phyloP scores from a whole-genome alignment of 2,888 invertebrate species.

The Perithous albicinctus region DNA sequence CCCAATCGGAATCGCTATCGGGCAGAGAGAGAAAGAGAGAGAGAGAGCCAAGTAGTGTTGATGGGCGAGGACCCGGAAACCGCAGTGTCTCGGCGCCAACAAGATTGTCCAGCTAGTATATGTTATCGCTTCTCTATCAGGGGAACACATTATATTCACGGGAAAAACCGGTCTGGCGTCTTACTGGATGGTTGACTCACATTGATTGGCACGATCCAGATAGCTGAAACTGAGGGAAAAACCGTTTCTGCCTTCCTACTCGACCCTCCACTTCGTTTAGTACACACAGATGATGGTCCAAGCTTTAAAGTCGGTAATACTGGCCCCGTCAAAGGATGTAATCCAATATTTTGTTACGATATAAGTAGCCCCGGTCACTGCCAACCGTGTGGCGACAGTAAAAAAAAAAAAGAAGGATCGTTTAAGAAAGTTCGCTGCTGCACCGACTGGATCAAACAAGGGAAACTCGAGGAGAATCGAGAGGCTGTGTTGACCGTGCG shows the following conservation, averaged over 20 bases:
- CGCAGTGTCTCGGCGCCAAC: constrained; percentile 48
- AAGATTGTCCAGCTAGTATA: constrained; percentile 28
- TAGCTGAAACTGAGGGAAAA: background rate
- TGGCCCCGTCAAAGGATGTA: constrained; percentile 79
- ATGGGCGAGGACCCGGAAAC: constrained; percentile 55
- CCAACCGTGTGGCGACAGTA: constrained; percentile 71
- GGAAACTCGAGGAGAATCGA: constrained; percentile 64
- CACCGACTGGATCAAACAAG: constrained; percentile 61
- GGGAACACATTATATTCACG: constrained; percentile 4
- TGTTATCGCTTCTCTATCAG: constrained; percentile 29
- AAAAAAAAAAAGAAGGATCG: constrained; percentile 55
- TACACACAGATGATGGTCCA: background rate
- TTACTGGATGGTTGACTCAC: background rate
- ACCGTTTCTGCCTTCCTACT: background rate
- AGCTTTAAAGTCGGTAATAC: constrained; percentile 42
- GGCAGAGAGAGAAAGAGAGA: too few species aligned
- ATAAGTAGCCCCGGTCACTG: constrained; percentile 67
- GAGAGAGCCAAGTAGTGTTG: constrained; percentile 17
- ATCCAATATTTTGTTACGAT: constrained; percentile 79
- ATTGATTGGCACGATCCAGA: constrained; percentile 9
- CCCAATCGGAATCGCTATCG: constrained; percentile 77
- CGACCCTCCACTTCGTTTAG: background rate
- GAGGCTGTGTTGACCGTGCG: constrained; percentile 28
- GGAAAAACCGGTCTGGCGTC: constrained; percentile 12
- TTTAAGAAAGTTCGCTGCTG: constrained; percentile 43